Conservation (phyloP, 2,888 invertebrate species). For the Drosophila fungiperda region DNA sequence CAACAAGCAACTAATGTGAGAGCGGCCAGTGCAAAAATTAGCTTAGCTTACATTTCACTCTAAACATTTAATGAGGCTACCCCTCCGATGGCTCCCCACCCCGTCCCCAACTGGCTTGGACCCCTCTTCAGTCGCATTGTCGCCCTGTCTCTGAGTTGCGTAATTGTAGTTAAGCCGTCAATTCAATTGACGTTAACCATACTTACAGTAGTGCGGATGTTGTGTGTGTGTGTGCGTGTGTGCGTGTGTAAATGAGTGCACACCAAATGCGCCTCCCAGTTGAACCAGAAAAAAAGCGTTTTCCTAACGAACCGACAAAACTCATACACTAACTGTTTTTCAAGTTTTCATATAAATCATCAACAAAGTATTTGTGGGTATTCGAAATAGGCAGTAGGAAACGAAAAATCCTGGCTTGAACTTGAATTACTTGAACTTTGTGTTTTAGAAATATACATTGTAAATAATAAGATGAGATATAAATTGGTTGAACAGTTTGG, state of each 20-base stretch:
- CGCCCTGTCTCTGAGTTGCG: conserved; percentile 54
- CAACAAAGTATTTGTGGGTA: not conserved
- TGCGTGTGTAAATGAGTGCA: conserved; percentile 36
- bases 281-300: conserved; percentile 5
- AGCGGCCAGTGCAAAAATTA: conserved; percentile 47
- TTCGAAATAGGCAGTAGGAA: not conserved
- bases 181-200: conserved; percentile 74
- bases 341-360: not conserved
- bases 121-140: conserved; percentile 4
- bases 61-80: conserved; percentile 54
- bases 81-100: not conserved
- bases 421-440: not conserved
- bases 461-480: not conserved
- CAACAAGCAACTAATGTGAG: conserved; percentile 33
- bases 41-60: conserved; percentile 57
- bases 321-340: not conserved
- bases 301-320: conserved; percentile 5
- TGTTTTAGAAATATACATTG: not conserved
- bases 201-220: conserved; percentile 68
- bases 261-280: conserved; percentile 29
- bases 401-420: not conserved
- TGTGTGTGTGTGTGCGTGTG: conserved; percentile 7
- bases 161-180: conserved; percentile 72
- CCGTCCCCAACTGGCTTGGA: not conserved
- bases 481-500: no score